phyloP scores from a whole-genome alignment of 1,140 invertebrate genomes.

The Rhyzopertha dominica region DNA sequence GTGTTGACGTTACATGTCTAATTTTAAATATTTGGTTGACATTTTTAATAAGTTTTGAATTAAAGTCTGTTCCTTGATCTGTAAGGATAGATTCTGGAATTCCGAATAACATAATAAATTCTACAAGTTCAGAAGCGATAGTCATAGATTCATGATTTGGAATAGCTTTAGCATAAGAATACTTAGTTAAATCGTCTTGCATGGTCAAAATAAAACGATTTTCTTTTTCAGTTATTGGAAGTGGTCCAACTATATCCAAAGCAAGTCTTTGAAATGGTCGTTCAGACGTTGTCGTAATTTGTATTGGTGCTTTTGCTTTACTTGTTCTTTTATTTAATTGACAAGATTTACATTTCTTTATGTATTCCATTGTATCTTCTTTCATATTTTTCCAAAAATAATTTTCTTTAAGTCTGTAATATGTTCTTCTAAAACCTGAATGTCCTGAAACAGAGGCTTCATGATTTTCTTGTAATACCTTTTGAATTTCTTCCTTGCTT shows the following conservation, averaged over 20 bases:
- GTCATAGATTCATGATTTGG: conserved; percentile 28
- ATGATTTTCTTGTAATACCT: conserved; percentile 38
- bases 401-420: conserved; percentile 35
- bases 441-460: conserved; percentile 38
- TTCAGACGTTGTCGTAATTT: conserved; percentile 35
- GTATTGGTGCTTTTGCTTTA: conserved; percentile 39
- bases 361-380: conserved; percentile 37
- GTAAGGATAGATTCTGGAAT: conserved; percentile 35
- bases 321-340: conserved; percentile 40
- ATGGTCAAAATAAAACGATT: conserved; percentile 38
- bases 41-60: conserved; percentile 18
- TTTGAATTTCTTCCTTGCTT: conserved; percentile 24
- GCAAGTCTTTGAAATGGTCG: conserved; percentile 35
- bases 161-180: conserved; percentile 19
- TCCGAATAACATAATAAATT: conserved; percentile 34
- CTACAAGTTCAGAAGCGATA: conserved; percentile 26
- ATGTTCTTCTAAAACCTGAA: conserved; percentile 36
- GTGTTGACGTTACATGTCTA: conserved; percentile 24
- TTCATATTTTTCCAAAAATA: conserved; percentile 43
- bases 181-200: conserved; percentile 39
- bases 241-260: conserved; percentile 37
- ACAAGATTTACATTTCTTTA: conserved; percentile 35
- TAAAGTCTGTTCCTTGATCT: conserved; percentile 36
- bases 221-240: conserved; percentile 19
- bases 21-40: conserved; percentile 32